phyloP scores from a whole-genome alignment of 2,113 vertebrate genomes.

The Nesoenas mayeri region DNA sequence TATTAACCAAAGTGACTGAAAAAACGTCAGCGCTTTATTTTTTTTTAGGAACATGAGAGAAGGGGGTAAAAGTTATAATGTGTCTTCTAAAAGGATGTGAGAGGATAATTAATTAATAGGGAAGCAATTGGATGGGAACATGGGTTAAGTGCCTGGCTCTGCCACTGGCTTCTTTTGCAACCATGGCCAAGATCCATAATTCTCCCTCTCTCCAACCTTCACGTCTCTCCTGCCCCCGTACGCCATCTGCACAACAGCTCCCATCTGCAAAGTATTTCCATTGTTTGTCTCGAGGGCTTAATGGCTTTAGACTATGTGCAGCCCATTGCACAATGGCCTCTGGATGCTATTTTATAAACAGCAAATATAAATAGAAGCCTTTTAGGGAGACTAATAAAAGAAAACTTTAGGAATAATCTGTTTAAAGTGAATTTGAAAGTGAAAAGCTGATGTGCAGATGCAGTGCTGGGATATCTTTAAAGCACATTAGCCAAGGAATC shows the following conservation, averaged over 20 bases:
- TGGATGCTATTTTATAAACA: constrained; percentile 40
- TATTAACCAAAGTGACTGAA: neutral
- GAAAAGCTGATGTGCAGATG: constrained; percentile 57
- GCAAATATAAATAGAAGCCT: constrained; percentile 56
- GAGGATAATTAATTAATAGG: constrained; percentile 23
- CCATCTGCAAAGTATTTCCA: constrained; percentile 46
- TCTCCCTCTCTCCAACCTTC: neutral
- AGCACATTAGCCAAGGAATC: neutral
- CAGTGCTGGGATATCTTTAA: constrained; percentile 26
- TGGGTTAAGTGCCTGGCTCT: constrained; percentile 34
- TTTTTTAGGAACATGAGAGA: neutral
- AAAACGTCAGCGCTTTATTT: neutral
- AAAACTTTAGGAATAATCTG: constrained; percentile 25
- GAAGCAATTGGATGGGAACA: neutral
- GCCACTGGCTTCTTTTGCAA: constrained; percentile 26
- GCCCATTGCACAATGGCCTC: constrained; percentile 26
- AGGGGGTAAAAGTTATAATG: neutral
- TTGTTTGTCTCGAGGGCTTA: constrained; percentile 50
- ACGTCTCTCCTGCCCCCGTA: neutral
- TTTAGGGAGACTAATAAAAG: constrained; percentile 24
- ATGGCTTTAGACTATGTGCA: constrained; percentile 33
- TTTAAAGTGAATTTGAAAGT: constrained; percentile 55
- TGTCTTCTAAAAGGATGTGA: neutral
- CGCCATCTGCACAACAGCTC: constrained; percentile 8
- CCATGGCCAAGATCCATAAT: constrained; percentile 9